phyloP scores from a whole-genome alignment of 2,113 vertebrate genomes.

The Sisor rabdophorus region DNA sequence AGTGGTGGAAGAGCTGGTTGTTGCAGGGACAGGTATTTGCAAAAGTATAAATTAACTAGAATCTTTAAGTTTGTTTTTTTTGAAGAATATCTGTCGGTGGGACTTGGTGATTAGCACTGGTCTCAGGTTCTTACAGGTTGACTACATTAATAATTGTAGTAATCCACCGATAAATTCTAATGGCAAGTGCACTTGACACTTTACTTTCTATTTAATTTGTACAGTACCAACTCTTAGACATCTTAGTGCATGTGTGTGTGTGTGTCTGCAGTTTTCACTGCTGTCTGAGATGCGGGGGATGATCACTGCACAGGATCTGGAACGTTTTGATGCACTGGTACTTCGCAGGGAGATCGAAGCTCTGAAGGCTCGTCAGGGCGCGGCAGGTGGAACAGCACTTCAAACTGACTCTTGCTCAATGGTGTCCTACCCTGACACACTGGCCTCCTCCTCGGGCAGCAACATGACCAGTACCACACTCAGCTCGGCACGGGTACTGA shows the following conservation, averaged over 20 bases:
- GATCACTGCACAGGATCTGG: constrained; percentile 86
- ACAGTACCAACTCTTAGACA: background rate
- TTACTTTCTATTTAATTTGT: background rate
- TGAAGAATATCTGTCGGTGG: too few relatives aligned
- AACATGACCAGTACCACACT: constrained; percentile 90
- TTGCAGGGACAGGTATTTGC: too few relatives aligned
- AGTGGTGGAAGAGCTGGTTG: too few relatives aligned
- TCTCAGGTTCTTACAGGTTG: too few relatives aligned
- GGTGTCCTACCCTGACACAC: constrained; percentile 84
- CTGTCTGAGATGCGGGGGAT: constrained; percentile 86
- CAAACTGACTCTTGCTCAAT: constrained; percentile 77
- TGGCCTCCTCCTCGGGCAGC: constrained; percentile 85
- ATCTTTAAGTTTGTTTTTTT: too few relatives aligned
- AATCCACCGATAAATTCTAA: background rate
- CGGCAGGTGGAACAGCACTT: constrained; percentile 50
- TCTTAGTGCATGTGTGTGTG: constrained; percentile 18
- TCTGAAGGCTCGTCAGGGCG: constrained; percentile 85
- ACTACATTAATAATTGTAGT: background rate
- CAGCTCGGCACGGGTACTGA: constrained; percentile 87
- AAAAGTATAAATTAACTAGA: too few relatives aligned
- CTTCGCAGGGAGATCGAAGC: constrained; percentile 90
- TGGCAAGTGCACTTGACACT: background rate
- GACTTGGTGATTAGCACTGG: too few relatives aligned
- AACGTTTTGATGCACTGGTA: constrained; percentile 87
- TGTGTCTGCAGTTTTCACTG: constrained; percentile 80